phyloP scores from a whole-genome alignment of 2,797 vertebrate species.

The Channallabes apus region DNA sequence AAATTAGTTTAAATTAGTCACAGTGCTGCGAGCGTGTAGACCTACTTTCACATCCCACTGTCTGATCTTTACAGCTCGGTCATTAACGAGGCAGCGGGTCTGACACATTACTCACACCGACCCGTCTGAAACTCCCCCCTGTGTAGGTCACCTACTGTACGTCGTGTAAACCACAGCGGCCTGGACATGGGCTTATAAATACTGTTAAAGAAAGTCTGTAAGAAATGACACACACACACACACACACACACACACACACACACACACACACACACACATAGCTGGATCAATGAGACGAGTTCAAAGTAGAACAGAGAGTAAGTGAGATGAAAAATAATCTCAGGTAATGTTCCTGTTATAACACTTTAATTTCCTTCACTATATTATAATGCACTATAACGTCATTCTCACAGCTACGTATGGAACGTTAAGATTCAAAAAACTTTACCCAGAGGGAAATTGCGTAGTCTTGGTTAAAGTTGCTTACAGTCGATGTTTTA shows the following conservation, averaged over 20 bases:
- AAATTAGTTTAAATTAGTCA: slow-evolving; percentile 52
- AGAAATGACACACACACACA: too few species aligned
- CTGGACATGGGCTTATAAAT: background rate
- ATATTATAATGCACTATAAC: background rate
- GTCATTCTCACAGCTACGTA: background rate
- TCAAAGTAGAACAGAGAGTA: background rate
- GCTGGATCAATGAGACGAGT: background rate
- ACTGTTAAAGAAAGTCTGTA: too few species aligned
- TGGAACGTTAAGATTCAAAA: too few species aligned
- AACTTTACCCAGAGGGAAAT: too few species aligned
- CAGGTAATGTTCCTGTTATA: background rate
- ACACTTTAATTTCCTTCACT: background rate
- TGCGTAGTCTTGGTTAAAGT: too few species aligned
- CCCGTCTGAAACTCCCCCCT: background rate
- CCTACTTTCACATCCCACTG: slow-evolving; percentile 15
- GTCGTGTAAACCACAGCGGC: background rate
- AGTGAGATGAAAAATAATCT: background rate
- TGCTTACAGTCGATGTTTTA: too few species aligned
- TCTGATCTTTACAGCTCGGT: slow-evolving; percentile 36
- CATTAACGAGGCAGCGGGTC: background rate
- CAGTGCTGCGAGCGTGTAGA: background rate
- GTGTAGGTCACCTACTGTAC: background rate
- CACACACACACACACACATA: background rate
- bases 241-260: too few species aligned
- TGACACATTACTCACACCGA: background rate